Evolutionary conservation across 2,113 vertebrate genomes (phyloP).

Genomic region (Xiphorhynchus elegans): DNA sequence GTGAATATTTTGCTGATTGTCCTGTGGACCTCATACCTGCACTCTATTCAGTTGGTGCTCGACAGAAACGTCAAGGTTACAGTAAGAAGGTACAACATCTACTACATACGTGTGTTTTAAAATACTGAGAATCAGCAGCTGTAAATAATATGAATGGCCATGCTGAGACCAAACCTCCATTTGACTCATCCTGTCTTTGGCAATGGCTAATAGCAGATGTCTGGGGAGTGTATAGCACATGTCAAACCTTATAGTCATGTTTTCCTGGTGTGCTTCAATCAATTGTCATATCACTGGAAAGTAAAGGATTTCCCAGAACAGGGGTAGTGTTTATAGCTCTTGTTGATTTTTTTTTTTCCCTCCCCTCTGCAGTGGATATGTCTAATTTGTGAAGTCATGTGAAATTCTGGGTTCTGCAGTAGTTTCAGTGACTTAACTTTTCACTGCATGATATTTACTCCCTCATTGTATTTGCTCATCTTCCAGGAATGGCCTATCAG

Average conservation of each 20-base stretch:
- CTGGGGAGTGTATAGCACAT: not conserved
- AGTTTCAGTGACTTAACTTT: not conserved
- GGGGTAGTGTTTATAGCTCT: not conserved
- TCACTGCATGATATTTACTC: not conserved
- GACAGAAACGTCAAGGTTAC: slow-evolving; percentile 98
- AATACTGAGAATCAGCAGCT: not conserved
- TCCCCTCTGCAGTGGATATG: not conserved
- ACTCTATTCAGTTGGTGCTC: slow-evolving; percentile 95
- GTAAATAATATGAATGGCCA: not conserved
- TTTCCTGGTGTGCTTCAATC: not conserved
- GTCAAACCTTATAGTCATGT: not conserved
- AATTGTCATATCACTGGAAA: not conserved
- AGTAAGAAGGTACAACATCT: slow-evolving; percentile 91
- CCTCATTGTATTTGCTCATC: slow-evolving; percentile 52
- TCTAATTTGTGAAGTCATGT: not conserved
- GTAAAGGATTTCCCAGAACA: not conserved
- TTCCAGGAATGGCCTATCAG: slow-evolving; percentile 97
- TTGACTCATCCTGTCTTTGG: not conserved
- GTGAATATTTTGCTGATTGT: slow-evolving; percentile 98
- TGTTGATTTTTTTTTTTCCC: too few species aligned
- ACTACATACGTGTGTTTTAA: not conserved
- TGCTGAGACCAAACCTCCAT: not conserved
- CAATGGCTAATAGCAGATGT: not conserved
- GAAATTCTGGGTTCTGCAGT: not conserved
- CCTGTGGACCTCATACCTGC: slow-evolving; percentile 97